These are phyloP conservation scores for Anguilla obscura DNA, from an alignment of 2,797 vertebrate species.

Conservation along the genomic window DNA sequence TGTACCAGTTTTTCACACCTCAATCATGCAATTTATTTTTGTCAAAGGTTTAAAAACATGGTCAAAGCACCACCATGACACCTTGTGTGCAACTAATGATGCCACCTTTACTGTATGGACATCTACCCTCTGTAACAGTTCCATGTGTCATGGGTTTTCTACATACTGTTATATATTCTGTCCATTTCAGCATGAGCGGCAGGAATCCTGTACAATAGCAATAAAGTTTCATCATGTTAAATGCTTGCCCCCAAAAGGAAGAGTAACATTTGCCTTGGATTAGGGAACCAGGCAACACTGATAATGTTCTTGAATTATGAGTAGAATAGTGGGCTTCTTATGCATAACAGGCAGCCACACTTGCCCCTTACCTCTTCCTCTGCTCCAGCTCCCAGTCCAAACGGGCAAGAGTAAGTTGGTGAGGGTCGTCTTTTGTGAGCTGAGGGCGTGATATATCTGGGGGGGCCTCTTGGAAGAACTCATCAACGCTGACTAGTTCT, in stretches of 20 bases:
- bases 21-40: no score
- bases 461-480: constrained; percentile 90
- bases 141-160: no score
- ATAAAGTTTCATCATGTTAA: not conserved
- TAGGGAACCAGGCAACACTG: not conserved
- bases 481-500: constrained; percentile 87
- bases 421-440: constrained; percentile 83
- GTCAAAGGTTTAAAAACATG: not conserved
- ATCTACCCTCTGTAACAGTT: no score
- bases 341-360: not conserved
- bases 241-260: not conserved
- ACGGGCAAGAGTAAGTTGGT: constrained; percentile 92
- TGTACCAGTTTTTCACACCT: no score
- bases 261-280: not conserved
- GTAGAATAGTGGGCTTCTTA: not conserved
- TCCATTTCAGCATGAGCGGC: not conserved
- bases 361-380: constrained; percentile 83
- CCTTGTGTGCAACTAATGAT: no score
- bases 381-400: constrained; percentile 98
- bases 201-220: not conserved
- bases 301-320: not conserved
- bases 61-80: not conserved
- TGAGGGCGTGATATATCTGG: constrained; percentile 84
- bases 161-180: no score
- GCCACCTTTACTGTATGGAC: no score